These are phyloP conservation scores for Eurosta solidaginis DNA, from an alignment of 1,140 invertebrate species.

Conservation along the genomic window DNA sequence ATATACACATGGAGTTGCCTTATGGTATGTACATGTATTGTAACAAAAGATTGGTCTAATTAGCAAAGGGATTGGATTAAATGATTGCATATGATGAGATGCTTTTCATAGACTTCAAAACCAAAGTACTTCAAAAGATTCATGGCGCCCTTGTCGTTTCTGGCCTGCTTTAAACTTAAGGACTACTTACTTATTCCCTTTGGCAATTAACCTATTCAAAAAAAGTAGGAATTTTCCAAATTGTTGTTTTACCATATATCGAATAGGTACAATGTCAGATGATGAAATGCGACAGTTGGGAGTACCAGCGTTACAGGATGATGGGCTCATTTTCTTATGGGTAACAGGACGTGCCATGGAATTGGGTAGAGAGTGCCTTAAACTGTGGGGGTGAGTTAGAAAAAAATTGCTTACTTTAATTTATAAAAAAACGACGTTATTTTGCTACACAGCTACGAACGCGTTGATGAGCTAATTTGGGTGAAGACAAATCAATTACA, in stretches of 20 bases:
- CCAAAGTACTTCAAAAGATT: background rate
- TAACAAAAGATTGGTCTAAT: no score
- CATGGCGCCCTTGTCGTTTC: no score
- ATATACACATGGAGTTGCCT: slow-evolving; percentile 92
- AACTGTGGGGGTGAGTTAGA: slow-evolving; percentile 75
- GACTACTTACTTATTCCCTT: no score
- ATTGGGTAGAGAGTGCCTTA: slow-evolving; percentile 88
- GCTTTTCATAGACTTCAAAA: no score
- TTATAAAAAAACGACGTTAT: background rate
- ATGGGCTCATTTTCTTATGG: slow-evolving; percentile 96
- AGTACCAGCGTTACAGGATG: slow-evolving; percentile 88
- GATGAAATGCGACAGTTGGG: slow-evolving; percentile 97
- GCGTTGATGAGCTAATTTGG: slow-evolving; percentile 98
- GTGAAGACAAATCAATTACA: slow-evolving; percentile 99
- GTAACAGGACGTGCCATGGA: slow-evolving; percentile 98
- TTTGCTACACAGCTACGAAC: slow-evolving; percentile 69
- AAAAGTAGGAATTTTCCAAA: no score
- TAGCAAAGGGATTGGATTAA: no score
- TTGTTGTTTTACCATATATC: background rate
- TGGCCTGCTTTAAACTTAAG: no score
- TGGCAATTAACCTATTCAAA: no score
- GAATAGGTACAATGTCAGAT: slow-evolving; percentile 88
- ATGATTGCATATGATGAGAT: no score
- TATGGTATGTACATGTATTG: slow-evolving; percentile 84
- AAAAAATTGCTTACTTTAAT: background rate